Evolutionary conservation across 2,888 invertebrate genomes (phyloP), one percentile per base, ranked within the genome.

Genomic region (Ariolimax columbianus): DNA sequence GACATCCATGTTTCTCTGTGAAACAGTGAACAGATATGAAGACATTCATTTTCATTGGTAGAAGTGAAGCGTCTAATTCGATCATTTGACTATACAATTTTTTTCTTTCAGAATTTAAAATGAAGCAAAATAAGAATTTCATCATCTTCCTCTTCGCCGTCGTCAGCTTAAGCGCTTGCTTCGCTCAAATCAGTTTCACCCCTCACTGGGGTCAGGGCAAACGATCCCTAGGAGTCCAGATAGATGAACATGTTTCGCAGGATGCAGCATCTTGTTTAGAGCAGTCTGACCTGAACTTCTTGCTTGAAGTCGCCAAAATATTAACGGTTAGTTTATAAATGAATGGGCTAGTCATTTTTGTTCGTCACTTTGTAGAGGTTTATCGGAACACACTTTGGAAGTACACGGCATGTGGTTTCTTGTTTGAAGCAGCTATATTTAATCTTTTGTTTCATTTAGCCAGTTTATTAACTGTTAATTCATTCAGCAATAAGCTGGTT

Each of bases 301-400:
- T 75, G 23, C 33, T 75, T 47, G 75, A 75, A 75, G 51, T 75
- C 1, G 19, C 51, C 3, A 75, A 75, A 75, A 75, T 75, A 33
- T 75, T 75, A 51, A 33, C 75, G 75, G 75, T 75, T 23, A 75
- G 75, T 73, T 43, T n/a, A n/a, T n/a, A n/a, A n/a, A n/a, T n/a
- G n/a, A n/a, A n/a, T n/a, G n/a, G n/a, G n/a, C n/a, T n/a, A n/a
- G n/a, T n/a, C n/a, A n/a, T n/a, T n/a, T n/a, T n/a, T n/a, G n/a
- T n/a, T n/a, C n/a, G n/a, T n/a, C n/a, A n/a, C n/a, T n/a, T n/a
- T n/a, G n/a, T n/a, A n/a, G n/a, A n/a, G n/a, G n/a, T n/a, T n/a
- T n/a, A n/a, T n/a, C n/a, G n/a, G n/a, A n/a, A n/a, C n/a, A n/a
- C n/a, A n/a, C n/a, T n/a, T n/a, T n/a, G n/a, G n/a, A n/a, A n/a